Base-by-base conservation (phyloP, 2,797 vertebrate genomes). In the Crocidura indochinensis region DNA sequence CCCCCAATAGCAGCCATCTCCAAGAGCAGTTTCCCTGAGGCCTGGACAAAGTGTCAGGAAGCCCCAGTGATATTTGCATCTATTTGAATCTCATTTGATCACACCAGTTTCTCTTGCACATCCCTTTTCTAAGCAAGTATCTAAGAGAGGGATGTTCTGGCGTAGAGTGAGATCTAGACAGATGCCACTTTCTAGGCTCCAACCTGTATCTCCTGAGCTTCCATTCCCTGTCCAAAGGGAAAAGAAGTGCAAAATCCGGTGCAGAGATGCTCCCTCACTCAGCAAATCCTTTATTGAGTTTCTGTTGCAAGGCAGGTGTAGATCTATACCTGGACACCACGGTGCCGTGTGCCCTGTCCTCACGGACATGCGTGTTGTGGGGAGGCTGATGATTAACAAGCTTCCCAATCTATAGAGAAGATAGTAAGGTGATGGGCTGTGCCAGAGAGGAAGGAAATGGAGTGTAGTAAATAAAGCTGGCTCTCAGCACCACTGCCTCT, bases 381-480 rank as follows among this genome's bases (percentile, higher is more conserved):
- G 38, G 7, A 19, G 47, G 10, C 11, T 26, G 24, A n/a, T 22
- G 31, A 27, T 27, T 7, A 72, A 11, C 20, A 27, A 46, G 10
- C 11, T 8, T 60, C 10, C n/a, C 2, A 0, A 8, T 20, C 62
- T 81, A 14, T 73, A 60, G 26, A 26, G 10, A 6, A 69, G 76
- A 7, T 1, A 19, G 3, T 4, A 0, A 0, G 53, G 6, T 26
- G 6, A 7, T 4, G 8, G 46, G 24, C 2, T 4, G 24, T 19
- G 3, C 38, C 3, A 1, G 51, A 68, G 26, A 24, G 51, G 46
- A 14, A 51, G 19, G 46, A 15, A 22, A 8, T 12, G 17, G 75
- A 2, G 8, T 0, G 0, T 1, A 0, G 0, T 2, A 26, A 11
- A 27, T 3, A 5, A 7, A 77, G 29, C 62, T 20, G 24, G 67